Evolutionary conservation across 1,140 invertebrate genomes (phyloP).

Genomic region (Drosophila seguyi): DNA sequence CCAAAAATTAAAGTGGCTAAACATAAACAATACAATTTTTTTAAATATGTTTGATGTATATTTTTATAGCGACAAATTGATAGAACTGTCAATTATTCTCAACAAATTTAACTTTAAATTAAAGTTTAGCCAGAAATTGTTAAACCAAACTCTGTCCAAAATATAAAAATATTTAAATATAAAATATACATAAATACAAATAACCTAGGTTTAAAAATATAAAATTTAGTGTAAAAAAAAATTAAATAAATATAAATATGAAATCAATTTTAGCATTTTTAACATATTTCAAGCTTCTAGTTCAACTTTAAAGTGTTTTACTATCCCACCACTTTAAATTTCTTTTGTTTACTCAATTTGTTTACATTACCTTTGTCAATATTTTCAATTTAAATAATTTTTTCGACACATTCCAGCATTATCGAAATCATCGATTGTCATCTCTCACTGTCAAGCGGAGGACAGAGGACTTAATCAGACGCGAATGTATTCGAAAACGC

Average conservation of each 20-base stretch:
- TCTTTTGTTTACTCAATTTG: background rate
- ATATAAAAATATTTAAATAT: no score
- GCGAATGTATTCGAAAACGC: background rate
- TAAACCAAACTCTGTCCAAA: no score
- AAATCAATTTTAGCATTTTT: background rate
- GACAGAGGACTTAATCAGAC: constrained; percentile 18
- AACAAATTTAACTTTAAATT: no score
- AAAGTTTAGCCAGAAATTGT: no score
- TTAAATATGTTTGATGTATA: background rate
- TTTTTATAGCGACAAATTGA: no score
- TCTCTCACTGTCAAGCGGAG: constrained; percentile 23
- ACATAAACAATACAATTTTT: no score
- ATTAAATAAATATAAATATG: no score
- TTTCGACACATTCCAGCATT: background rate
- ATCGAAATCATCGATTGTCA: constrained; percentile 5
- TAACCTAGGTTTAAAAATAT: no score
- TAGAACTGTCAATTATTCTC: no score
- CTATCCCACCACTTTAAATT: background rate
- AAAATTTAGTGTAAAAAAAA: no score
- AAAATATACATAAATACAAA: no score
- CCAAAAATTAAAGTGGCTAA: no score
- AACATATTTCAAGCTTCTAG: background rate
- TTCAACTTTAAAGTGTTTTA: background rate
- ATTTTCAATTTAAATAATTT: background rate
- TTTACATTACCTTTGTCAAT: background rate